A percentile compares a stretch with the other conserved stretches of the same genome.
phyloP scores from a whole-genome alignment of 2,113 vertebrate genomes.

The Rynchops niger region DNA sequence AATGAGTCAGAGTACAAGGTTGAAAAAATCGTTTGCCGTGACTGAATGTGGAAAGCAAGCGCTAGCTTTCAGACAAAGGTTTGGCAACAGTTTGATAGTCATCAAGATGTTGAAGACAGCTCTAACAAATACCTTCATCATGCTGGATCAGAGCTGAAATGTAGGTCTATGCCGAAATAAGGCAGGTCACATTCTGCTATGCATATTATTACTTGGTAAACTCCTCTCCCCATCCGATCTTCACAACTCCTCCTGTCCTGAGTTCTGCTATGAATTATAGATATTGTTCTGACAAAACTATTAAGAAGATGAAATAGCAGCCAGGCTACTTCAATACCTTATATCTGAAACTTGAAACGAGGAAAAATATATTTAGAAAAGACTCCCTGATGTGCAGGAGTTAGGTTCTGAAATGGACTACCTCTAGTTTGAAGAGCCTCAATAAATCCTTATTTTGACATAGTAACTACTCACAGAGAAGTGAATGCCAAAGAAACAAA shows the following conservation, averaged over 20 bases:
- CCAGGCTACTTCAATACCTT: background rate
- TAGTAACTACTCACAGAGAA: background rate
- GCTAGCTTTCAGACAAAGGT: background rate
- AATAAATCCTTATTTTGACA: constrained; percentile 36
- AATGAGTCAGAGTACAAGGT: background rate
- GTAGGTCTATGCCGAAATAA: background rate
- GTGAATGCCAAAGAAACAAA: background rate
- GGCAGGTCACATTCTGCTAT: background rate
- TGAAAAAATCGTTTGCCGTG: background rate
- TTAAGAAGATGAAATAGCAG: constrained; percentile 24
- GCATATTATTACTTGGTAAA: background rate
- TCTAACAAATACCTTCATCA: background rate
- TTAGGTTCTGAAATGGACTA: background rate
- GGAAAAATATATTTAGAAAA: constrained; percentile 27
- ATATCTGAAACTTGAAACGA: constrained; percentile 9
- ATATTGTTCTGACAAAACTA: constrained; percentile 45
- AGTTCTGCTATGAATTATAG: constrained; percentile 13
- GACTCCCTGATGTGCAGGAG: background rate
- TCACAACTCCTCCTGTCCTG: background rate
- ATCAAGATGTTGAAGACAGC: background rate
- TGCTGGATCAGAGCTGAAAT: background rate
- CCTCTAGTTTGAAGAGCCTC: background rate
- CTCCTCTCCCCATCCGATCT: background rate
- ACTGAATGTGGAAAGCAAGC: background rate
- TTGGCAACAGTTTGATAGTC: constrained; percentile 1